A percentile compares a stretch with the other conserved stretches of the same genome.
Conservation (phyloP, 2,888 invertebrate species). For the Ecdyonurus torrentis region DNA sequence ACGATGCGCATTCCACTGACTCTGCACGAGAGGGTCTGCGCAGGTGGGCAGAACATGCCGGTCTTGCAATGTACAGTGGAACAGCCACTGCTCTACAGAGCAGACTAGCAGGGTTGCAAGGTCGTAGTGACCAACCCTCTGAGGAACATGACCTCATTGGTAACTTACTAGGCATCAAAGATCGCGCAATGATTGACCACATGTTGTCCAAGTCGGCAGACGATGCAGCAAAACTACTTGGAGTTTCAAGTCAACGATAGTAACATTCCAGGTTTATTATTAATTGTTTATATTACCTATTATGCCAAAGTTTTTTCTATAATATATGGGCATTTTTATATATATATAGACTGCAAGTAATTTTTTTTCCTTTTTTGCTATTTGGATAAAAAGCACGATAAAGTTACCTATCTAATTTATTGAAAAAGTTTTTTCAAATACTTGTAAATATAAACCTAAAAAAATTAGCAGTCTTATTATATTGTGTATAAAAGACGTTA, state of each 20-base stretch:
- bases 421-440: too few species aligned
- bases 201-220: conserved; percentile 55
- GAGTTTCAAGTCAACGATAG: conserved; percentile 31
- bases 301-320: background rate
- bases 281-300: too few species aligned
- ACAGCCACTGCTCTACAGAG: background rate
- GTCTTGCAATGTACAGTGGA: background rate
- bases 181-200: conserved; percentile 69
- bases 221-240: conserved; percentile 74
- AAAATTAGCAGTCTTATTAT: too few species aligned
- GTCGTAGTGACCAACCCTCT: conserved; percentile 19
- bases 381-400: too few species aligned
- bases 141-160: conserved; percentile 61
- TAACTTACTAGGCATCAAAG: conserved; percentile 73
- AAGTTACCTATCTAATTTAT: too few species aligned
- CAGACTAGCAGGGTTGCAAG: background rate
- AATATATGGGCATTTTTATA: too few species aligned
- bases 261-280: too few species aligned
- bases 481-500: too few species aligned
- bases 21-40: conserved; percentile 3
- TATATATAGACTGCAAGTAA: too few species aligned
- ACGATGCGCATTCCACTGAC: conserved; percentile 7
- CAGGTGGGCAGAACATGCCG: background rate
- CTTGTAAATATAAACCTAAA: too few species aligned
- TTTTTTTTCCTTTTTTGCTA: too few species aligned